Evolutionary conservation across 2,888 invertebrate species (phyloP).

Genomic region (Heliconius hortense): DNA sequence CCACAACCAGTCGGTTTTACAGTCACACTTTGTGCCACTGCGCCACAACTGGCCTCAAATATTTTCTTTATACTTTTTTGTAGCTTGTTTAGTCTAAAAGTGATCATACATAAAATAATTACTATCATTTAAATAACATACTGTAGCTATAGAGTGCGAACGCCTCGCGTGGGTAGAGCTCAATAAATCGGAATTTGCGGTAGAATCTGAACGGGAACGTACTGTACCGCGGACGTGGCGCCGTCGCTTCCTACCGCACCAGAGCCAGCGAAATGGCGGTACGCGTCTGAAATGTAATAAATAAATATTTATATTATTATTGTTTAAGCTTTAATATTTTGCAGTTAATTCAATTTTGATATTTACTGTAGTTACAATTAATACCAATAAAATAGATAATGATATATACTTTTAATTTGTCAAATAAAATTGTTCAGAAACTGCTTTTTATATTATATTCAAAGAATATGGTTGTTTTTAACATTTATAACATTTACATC

Average conservation of each 20-base stretch:
- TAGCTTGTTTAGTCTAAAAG: neutral
- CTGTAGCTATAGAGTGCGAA: slow-evolving; percentile 72
- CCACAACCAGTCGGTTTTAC: too few species aligned
- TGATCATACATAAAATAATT: neutral
- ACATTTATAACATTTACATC: too few species aligned
- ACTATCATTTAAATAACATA: slow-evolving; percentile 41
- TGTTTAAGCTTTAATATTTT: neutral
- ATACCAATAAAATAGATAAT: neutral
- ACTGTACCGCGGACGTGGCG: slow-evolving; percentile 66
- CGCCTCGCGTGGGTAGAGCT: slow-evolving; percentile 74
- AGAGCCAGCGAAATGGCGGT: slow-evolving; percentile 86
- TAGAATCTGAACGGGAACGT: slow-evolving; percentile 75
- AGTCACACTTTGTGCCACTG: too few species aligned
- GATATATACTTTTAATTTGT: neutral
- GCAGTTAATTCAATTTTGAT: neutral
- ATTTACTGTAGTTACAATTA: neutral
- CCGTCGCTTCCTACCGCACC: slow-evolving; percentile 66
- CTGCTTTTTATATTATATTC: too few species aligned
- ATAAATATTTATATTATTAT: neutral
- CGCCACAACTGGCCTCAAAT: too few species aligned
- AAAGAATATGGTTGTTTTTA: too few species aligned
- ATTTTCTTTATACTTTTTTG: neutral
- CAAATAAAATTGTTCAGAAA: too few species aligned
- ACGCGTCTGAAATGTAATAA: slow-evolving; percentile 74
- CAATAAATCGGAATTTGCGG: slow-evolving; percentile 79